Conservation (phyloP, 1,140 invertebrate species). For the Philopotamus ludificatus region DNA sequence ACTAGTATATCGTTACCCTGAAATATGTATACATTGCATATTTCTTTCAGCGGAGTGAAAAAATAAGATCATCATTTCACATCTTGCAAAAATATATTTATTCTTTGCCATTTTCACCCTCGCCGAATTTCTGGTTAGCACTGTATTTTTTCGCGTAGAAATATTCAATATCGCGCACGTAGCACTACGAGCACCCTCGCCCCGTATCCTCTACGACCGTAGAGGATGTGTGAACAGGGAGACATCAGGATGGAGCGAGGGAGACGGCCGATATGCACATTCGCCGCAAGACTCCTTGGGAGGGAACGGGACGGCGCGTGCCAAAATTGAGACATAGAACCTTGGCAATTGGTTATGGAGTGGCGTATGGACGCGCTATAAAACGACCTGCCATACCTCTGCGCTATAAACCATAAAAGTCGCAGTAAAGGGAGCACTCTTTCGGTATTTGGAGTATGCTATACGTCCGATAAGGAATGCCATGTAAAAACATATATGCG, state of each 20-base stretch:
- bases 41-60: no score
- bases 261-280: not conserved
- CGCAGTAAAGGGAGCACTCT: no score
- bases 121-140: no score
- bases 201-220: conserved; percentile 4
- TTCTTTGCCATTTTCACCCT: no score
- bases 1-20: no score
- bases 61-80: no score
- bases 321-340: conserved; percentile 21
- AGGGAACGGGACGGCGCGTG: not conserved
- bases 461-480: no score
- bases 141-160: not conserved
- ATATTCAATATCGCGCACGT: not conserved
- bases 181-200: not conserved
- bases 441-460: no score
- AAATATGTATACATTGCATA: no score
- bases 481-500: no score
- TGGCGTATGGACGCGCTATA: conserved; percentile 14
- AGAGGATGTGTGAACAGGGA: conserved; percentile 13
- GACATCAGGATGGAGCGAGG: not conserved
- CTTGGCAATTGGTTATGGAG: conserved; percentile 21
- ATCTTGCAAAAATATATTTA: no score
- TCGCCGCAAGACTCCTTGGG: not conserved
- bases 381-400: conserved; percentile 13
- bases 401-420: conserved; percentile 19